A percentile compares a stretch with the other conserved stretches of the same genome.
Evolutionary conservation across 2,113 vertebrate species (phyloP).

Genomic region (Chaenocephalus aceratus): DNA sequence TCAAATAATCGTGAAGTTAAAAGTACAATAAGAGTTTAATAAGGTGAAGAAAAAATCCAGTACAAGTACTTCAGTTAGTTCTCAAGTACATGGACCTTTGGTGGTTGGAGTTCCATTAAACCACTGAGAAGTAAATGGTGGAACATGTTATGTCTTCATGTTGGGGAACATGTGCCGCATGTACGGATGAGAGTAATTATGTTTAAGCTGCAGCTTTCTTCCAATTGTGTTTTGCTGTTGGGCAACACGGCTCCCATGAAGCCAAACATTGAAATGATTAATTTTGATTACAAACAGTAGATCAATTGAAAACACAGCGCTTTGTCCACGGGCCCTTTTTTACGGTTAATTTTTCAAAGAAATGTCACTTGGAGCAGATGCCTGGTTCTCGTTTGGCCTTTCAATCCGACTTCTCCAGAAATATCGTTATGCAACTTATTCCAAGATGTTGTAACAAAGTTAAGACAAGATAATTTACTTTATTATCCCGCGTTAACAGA

Average conservation of each 20-base stretch:
- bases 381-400: constrained; percentile 56
- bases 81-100: too few species aligned
- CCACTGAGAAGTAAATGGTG: too few species aligned
- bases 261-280: constrained; percentile 23
- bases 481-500: constrained; percentile 53
- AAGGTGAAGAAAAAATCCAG: too few species aligned
- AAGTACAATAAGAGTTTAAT: too few species aligned
- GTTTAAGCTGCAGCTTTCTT: constrained; percentile 36
- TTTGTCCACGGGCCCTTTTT: constrained; percentile 46
- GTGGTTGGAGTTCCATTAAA: too few species aligned
- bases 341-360: constrained; percentile 62
- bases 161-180: constrained; percentile 14
- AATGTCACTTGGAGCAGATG: constrained; percentile 50
- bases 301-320: constrained; percentile 56
- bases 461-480: constrained; percentile 58
- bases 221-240: constrained; percentile 42
- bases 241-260: constrained; percentile 30
- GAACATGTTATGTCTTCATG: neutral
- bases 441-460: constrained; percentile 59
- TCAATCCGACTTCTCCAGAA: constrained; percentile 53
- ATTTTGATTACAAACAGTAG: constrained; percentile 55
- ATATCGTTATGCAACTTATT: constrained; percentile 57
- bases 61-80: too few species aligned
- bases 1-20: too few species aligned
- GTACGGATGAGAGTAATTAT: constrained; percentile 45